phyloP scores from a whole-genome alignment of 2,113 vertebrate genomes.

The Capreolus pygargus region DNA sequence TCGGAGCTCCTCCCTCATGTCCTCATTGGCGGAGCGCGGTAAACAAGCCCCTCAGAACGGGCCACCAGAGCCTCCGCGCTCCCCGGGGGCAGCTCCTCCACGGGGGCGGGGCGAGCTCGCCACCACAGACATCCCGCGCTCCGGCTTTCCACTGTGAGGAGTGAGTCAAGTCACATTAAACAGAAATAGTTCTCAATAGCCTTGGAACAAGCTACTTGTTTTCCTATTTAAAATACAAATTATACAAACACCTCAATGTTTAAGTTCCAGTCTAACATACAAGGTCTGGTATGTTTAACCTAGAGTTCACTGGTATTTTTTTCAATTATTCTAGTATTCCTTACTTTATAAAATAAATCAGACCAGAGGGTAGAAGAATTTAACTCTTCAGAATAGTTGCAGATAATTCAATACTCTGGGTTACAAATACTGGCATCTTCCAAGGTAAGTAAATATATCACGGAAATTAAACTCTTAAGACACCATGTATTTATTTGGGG shows the following conservation, averaged over 20 bases:
- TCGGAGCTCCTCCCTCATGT: conserved; percentile 59
- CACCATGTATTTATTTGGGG: neutral
- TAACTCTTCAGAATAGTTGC: neutral
- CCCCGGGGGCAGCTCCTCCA: neutral
- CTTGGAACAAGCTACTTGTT: neutral
- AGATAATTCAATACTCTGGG: conserved; percentile 5
- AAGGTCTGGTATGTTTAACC: neutral
- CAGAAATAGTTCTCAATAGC: neutral
- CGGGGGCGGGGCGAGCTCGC: neutral
- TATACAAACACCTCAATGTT: neutral
- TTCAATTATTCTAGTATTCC: neutral
- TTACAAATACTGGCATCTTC: neutral
- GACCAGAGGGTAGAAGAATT: neutral
- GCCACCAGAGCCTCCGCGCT: neutral
- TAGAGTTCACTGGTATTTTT: neutral
- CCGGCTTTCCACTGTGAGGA: neutral
- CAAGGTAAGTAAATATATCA: neutral
- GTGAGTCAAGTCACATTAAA: neutral
- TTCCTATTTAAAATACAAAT: neutral
- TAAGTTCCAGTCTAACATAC: neutral
- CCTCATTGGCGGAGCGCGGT: conserved; percentile 50
- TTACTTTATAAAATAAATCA: conserved; percentile 5
- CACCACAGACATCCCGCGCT: neutral
- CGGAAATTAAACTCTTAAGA: neutral
- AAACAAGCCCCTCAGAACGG: conserved; percentile 43